phyloP scores from a whole-genome alignment of 2,797 vertebrate species.

The Sebastes reedi region DNA sequence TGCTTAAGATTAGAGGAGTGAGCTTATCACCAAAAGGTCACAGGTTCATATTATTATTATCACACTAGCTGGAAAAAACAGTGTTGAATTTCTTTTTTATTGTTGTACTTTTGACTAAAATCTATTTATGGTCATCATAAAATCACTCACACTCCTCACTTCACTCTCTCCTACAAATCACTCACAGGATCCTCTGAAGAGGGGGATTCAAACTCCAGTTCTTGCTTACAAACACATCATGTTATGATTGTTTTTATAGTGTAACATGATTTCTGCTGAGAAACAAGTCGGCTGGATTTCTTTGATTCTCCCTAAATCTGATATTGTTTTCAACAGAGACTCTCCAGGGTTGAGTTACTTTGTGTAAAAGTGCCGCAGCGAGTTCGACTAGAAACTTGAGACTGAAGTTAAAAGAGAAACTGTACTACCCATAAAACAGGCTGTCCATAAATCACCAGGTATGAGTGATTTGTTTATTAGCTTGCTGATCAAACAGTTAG shows the following conservation, averaged over 20 bases:
- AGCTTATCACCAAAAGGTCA: neutral
- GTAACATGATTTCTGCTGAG: neutral
- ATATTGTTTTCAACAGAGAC: neutral
- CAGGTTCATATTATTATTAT: neutral
- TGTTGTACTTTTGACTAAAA: neutral
- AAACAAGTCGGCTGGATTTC: neutral
- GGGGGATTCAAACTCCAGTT: neutral
- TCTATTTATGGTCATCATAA: neutral
- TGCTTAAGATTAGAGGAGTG: neutral
- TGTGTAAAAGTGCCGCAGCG: slow-evolving; percentile 1
- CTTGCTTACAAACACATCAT: neutral
- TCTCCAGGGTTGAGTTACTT: neutral
- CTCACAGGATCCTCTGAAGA: neutral
- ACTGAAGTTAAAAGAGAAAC: slow-evolving; percentile 1
- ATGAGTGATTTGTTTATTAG: slow-evolving; percentile 10
- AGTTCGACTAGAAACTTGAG: slow-evolving; percentile 24
- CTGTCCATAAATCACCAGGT: slow-evolving; percentile 40
- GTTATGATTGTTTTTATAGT: neutral
- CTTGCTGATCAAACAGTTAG: slow-evolving; percentile 29
- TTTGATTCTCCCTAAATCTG: slow-evolving; percentile 15
- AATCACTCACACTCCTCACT: neutral
- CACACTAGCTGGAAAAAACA: neutral
- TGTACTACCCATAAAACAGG: slow-evolving; percentile 12
- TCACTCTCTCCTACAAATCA: neutral
- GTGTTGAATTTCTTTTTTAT: neutral